Percentiles rank a stretch among this genome's conserved stretches.
Evolutionary conservation across 2,113 vertebrate genomes (phyloP).

Genomic region (Rhizomys pruinosus): DNA sequence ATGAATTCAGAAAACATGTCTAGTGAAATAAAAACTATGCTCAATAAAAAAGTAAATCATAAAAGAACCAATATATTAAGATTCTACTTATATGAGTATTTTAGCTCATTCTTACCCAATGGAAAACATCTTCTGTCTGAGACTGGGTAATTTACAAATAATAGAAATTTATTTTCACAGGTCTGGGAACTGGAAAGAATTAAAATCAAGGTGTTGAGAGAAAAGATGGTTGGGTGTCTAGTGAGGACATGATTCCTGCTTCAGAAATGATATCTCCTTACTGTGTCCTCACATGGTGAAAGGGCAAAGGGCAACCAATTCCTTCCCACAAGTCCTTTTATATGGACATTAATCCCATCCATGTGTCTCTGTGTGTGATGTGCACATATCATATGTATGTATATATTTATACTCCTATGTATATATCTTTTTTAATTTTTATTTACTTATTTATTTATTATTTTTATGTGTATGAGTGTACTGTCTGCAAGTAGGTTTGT

Average conservation of each 20-base stretch:
- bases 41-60: slow-evolving; percentile 22
- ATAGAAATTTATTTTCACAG: not conserved
- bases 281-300: not conserved
- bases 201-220: not conserved
- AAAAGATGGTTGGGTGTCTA: no score
- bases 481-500: no score
- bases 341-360: not conserved
- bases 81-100: not conserved
- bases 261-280: not conserved
- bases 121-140: not conserved
- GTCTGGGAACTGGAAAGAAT: not conserved
- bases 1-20: not conserved
- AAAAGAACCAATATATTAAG: not conserved
- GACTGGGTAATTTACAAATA: not conserved
- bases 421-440: no score
- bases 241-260: not conserved
- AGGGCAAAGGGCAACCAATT: not conserved
- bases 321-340: not conserved
- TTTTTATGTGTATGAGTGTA: no score
- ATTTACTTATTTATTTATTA: no score
- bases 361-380: not conserved
- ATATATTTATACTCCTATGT: not conserved
- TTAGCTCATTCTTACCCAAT: not conserved
- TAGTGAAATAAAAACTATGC: slow-evolving; percentile 1
- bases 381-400: not conserved